Evolutionary conservation across 64 coral and sea anemone genomes (phyloP).

Genomic region (Dendrophyllia cribrosa): DNA sequence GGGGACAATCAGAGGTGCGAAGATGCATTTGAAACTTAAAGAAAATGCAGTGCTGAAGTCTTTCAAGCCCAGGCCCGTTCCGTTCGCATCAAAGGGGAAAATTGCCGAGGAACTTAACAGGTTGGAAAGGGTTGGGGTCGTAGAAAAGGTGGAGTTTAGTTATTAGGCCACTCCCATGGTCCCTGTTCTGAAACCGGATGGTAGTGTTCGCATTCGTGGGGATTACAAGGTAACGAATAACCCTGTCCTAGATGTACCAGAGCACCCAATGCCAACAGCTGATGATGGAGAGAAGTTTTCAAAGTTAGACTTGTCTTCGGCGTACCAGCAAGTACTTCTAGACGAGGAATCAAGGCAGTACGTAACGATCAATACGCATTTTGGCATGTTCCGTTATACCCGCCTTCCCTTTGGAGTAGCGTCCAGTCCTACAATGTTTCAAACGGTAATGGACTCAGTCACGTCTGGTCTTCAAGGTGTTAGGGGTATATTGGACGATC

Average conservation of each 20-base stretch:
- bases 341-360: slow-evolving; percentile 38
- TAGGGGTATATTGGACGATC: slow-evolving; percentile 44
- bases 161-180: slow-evolving; percentile 77
- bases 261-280: slow-evolving; percentile 41
- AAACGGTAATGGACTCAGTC: slow-evolving; percentile 56
- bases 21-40: slow-evolving; percentile 60
- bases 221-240: slow-evolving; percentile 70
- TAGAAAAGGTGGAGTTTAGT: slow-evolving; percentile 46
- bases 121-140: slow-evolving; percentile 55
- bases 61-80: slow-evolving; percentile 65
- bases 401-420: slow-evolving; percentile 46
- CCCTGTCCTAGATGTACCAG: slow-evolving; percentile 37
- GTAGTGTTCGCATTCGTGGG: slow-evolving; percentile 53
- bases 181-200: slow-evolving; percentile 50
- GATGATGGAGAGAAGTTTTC: slow-evolving; percentile 29
- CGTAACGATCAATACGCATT: slow-evolving; percentile 51
- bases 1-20: slow-evolving; percentile 54
- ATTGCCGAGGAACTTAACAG: slow-evolving; percentile 29
- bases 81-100: slow-evolving; percentile 39
- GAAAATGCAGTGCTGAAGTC: slow-evolving; percentile 55
- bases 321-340: slow-evolving; percentile 34
- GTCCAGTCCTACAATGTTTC: slow-evolving; percentile 37
- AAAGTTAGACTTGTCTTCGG: slow-evolving; percentile 27
- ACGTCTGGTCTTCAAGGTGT: slow-evolving; percentile 40
- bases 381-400: slow-evolving; percentile 22